A percentile compares a stretch with the other conserved stretches of the same genome.
phyloP scores from a whole-genome alignment of 2,888 invertebrate species.

The Polydrusus tereticollis region DNA sequence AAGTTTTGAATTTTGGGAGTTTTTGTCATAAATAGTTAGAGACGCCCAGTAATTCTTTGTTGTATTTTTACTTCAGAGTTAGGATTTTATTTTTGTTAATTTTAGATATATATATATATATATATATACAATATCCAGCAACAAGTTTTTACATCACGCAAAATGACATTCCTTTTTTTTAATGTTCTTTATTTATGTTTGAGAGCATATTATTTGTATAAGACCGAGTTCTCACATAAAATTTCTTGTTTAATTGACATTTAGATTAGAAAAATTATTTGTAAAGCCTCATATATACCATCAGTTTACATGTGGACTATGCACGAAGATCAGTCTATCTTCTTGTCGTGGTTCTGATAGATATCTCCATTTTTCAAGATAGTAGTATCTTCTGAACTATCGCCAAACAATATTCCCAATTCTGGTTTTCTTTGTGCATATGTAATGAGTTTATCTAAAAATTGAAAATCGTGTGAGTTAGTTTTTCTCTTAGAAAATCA shows the following conservation, averaged over 20 bases:
- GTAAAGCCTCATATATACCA: not conserved
- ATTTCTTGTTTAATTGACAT: not conserved
- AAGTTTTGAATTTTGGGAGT: no score
- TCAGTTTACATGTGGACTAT: constrained; percentile 52
- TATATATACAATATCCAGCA: no score
- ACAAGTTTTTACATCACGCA: no score
- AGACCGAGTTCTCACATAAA: not conserved
- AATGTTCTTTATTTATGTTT: no score
- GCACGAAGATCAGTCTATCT: constrained; percentile 58
- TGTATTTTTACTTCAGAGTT: no score
- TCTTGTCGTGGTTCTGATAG: constrained; percentile 60
- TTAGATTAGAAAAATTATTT: not conserved
- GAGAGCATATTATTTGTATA: no score
- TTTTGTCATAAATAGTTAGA: no score
- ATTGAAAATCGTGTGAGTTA: constrained; percentile 45
- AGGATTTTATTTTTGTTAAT: no score
- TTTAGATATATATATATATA: no score
- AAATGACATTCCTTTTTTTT: no score
- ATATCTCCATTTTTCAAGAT: constrained; percentile 58
- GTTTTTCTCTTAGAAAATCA: no score
- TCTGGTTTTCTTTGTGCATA: constrained; percentile 74
- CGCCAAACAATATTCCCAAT: constrained; percentile 70
- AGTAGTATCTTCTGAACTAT: constrained; percentile 60
- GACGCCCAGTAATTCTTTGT: no score
- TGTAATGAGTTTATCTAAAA: constrained; percentile 73